Evolutionary conservation across 2,888 invertebrate species (phyloP), one percentile per base, ranked within the genome.

Genomic region (Omphaloscelis lunosa): DNA sequence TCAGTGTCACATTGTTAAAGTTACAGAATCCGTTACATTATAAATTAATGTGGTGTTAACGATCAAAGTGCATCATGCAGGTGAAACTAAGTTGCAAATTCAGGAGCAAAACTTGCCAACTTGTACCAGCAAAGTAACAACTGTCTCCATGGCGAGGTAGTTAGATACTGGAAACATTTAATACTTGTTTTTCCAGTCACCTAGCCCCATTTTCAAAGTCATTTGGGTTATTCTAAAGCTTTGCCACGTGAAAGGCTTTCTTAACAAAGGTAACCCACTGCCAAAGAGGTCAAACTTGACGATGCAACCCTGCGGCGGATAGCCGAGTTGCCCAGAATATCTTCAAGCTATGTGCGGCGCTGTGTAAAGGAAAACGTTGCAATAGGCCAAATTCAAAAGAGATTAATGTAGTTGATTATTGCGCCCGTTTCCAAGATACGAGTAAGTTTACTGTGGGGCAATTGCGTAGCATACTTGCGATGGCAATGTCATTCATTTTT

Each of bases 251-350:
- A 86, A 86, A 83, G 71, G 69, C 73, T 78, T 59, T 67, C 58
- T n/a, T n/a, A 56, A 74, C 71, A 87, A 77, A 87, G 73, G 68
- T 75, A 68, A 45, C 68, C 56, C 17, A 45, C 81, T 45, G 45
- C 61, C 73, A 86, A 86, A 77, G 77, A 79, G 86, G 84, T 80
- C 79, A 77, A 67, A 75, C 63, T 80, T 63, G 67, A 61, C 67
- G 75, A 68, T 74, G 48, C 61, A 51, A 61, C 65, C 83, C 77
- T 73, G 59, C 27, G 76, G 88, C 75, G 76, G 29, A 27, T 58
- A 27, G 77, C 59, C 41, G 68, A 62, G 51, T 34, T 53, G 39
- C 65, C 29, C 39, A 51, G 39, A 59, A 70, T 68, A 73, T 84
- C 53, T 84, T 67, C 53, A 73, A 80, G 62, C 59, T 59, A 41